These are phyloP conservation scores for Lepidiolamprologus cunningtoni DNA, from an alignment of 2,113 vertebrate genomes.

Conservation along the genomic window DNA sequence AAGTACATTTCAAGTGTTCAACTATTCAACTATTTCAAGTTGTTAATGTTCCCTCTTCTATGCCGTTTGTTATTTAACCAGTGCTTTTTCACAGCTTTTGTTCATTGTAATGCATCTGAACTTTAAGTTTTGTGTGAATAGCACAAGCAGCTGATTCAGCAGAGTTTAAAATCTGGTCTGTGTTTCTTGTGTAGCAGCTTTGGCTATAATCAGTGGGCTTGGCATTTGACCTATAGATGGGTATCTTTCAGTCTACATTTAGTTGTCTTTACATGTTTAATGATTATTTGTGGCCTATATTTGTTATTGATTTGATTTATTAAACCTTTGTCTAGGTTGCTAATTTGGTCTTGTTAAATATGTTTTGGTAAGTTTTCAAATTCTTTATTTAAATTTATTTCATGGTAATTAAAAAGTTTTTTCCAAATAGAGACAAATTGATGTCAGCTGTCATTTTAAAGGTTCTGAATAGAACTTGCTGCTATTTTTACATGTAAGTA, in stretches of 20 bases:
- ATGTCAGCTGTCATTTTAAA: background rate
- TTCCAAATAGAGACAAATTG: background rate
- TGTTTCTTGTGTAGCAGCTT: background rate
- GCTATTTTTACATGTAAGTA: slow-evolving; percentile 2
- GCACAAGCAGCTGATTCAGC: background rate
- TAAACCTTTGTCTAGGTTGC: background rate
- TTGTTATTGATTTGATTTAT: background rate
- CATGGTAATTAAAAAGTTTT: background rate
- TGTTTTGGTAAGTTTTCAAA: background rate
- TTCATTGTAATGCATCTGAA: background rate
- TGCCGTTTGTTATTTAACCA: slow-evolving; percentile 1
- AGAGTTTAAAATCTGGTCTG: background rate
- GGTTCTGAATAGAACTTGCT: background rate
- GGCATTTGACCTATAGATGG: background rate
- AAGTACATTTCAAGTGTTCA: background rate
- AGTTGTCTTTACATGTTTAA: background rate
- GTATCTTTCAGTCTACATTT: background rate
- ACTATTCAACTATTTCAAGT: background rate
- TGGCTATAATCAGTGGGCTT: background rate
- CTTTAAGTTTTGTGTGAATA: background rate
- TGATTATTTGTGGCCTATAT: background rate
- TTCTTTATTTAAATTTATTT: background rate
- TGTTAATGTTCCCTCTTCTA: background rate
- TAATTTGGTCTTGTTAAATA: background rate
- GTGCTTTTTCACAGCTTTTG: background rate